phyloP scores from a whole-genome alignment of 2,113 vertebrate species.

The Numida meleagris region DNA sequence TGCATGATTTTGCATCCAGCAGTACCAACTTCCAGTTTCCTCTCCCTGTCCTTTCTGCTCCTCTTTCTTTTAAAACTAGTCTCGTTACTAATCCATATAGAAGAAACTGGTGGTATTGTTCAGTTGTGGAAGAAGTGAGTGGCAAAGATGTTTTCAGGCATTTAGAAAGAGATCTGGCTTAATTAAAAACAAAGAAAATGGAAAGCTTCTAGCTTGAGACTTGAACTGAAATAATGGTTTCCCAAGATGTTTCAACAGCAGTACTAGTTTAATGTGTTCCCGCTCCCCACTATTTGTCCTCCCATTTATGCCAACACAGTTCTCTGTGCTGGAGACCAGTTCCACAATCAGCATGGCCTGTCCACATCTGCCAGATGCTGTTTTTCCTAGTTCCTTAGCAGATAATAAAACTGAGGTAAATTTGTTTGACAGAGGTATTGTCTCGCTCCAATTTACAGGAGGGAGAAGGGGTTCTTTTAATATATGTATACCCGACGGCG shows the following conservation, averaged over 20 bases:
- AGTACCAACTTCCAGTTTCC: background rate
- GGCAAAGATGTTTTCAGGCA: background rate
- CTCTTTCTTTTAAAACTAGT: background rate
- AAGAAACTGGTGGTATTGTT: background rate
- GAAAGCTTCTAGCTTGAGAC: background rate
- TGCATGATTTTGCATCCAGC: background rate
- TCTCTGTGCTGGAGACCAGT: background rate
- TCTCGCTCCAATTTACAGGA: too few species aligned
- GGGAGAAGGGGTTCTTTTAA: too few species aligned
- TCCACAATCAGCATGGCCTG: background rate
- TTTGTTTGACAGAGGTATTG: background rate
- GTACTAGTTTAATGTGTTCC: background rate
- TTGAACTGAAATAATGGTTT: background rate
- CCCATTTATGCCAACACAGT: background rate
- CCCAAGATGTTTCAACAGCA: background rate
- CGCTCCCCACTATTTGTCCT: background rate
- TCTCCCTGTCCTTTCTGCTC: background rate
- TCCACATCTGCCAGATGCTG: background rate
- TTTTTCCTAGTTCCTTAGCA: background rate
- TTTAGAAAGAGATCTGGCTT: background rate
- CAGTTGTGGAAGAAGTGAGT: background rate
- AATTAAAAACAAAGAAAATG: background rate
- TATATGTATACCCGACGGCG: too few species aligned
- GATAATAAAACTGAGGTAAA: background rate
- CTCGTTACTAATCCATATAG: background rate